These are phyloP conservation scores for Aporophyla lueneburgensis DNA, from an alignment of 2,888 invertebrate genomes.

Conservation along the genomic window DNA sequence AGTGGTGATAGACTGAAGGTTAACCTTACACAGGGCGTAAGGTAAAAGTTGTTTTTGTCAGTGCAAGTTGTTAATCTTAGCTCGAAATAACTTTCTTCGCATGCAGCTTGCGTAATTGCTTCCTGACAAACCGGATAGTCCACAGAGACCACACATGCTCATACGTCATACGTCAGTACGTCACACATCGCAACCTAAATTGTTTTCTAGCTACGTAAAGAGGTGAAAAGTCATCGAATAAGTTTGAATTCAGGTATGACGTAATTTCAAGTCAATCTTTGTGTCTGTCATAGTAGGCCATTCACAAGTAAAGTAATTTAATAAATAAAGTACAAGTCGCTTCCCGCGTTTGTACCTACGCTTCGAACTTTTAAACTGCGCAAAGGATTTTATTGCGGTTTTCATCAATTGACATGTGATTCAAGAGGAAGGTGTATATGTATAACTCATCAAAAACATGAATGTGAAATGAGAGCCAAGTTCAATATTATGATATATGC, in stretches of 20 bases:
- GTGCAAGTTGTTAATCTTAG: constrained; percentile 12
- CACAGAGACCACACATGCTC: not conserved
- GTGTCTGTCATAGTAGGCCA: not conserved
- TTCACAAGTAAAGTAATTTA: too few relatives aligned
- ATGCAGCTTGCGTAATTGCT: constrained; percentile 19
- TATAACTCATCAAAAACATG: too few relatives aligned
- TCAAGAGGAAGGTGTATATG: too few relatives aligned
- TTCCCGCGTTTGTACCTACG: too few relatives aligned
- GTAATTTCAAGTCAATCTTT: not conserved
- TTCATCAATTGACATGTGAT: too few relatives aligned
- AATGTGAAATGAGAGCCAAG: too few relatives aligned
- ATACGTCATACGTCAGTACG: too few relatives aligned
- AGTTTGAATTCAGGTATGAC: not conserved
- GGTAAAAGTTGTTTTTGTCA: constrained; percentile 53
- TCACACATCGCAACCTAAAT: not conserved
- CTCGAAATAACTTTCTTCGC: constrained; percentile 46
- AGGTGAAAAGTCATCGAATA: not conserved
- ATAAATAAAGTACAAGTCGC: too few relatives aligned
- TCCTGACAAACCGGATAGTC: constrained; percentile 10
- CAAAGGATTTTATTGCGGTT: too few relatives aligned
- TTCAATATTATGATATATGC: too few relatives aligned
- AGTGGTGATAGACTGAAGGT: constrained; percentile 7
- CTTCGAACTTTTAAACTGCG: too few relatives aligned
- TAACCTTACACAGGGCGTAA: constrained; percentile 25
- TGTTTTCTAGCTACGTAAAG: not conserved